phyloP scores from a whole-genome alignment of 2,888 invertebrate genomes.

The Eretmocerus hayati region DNA sequence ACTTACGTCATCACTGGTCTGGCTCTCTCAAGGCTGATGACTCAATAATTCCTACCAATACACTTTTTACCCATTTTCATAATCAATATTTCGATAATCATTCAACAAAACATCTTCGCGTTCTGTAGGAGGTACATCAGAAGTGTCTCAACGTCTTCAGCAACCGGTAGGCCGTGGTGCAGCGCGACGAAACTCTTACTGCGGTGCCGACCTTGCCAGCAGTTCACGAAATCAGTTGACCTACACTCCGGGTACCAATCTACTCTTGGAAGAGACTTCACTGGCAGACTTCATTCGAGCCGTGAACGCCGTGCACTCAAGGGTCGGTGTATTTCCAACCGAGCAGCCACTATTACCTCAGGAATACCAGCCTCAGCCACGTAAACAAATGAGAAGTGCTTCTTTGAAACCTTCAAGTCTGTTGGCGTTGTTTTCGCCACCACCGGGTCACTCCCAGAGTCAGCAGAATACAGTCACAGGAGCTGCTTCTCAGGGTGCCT shows the following conservation, averaged over 20 bases:
- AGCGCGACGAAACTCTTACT: conserved; percentile 31
- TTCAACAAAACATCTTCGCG: background rate
- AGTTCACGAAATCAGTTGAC: no score
- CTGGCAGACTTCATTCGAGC: conserved; percentile 75
- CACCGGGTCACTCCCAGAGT: conserved; percentile 28
- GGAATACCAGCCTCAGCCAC: conserved; percentile 29
- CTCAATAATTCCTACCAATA: no score
- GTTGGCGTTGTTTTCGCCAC: conserved; percentile 48
- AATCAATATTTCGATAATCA: background rate
- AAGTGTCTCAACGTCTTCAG: no score
- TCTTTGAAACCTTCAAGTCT: conserved; percentile 50
- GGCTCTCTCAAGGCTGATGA: no score
- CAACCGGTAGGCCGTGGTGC: conserved; percentile 1
- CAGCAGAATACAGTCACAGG: conserved; percentile 35
- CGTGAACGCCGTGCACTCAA: conserved; percentile 60
- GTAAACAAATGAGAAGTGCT: conserved; percentile 53
- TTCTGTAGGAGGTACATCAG: no score
- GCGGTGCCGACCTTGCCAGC: conserved; percentile 36
- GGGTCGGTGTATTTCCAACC: conserved; percentile 44
- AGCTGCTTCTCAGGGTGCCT: conserved; percentile 3
- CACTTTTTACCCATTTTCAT: no score
- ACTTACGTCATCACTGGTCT: no score
- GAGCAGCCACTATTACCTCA: conserved; percentile 24
- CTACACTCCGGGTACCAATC: conserved; percentile 46
- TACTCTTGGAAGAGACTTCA: conserved; percentile 72